phyloP scores from a whole-genome alignment of 2,113 vertebrate genomes.

The Muntiacus reevesi region DNA sequence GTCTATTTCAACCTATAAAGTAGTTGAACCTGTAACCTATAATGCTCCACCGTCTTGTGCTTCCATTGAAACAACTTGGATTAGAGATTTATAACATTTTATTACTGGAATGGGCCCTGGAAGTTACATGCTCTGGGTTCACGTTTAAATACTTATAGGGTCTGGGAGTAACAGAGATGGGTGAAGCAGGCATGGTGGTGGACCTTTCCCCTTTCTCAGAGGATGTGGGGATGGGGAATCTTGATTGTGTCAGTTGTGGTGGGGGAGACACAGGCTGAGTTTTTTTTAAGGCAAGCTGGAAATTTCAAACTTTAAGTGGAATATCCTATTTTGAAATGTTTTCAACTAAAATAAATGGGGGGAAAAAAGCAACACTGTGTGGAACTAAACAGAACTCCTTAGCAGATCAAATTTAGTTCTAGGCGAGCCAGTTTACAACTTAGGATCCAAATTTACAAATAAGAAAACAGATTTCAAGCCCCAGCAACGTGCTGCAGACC shows the following conservation, averaged over 20 bases:
- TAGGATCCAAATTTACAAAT: neutral
- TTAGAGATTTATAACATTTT: neutral
- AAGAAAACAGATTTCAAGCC: neutral
- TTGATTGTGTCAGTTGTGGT: neutral
- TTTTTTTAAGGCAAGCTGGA: conserved; percentile 5
- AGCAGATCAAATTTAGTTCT: neutral
- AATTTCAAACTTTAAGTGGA: neutral
- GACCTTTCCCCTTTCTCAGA: neutral
- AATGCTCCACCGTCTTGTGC: neutral
- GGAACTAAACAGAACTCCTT: neutral
- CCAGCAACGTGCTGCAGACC: neutral
- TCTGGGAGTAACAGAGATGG: neutral
- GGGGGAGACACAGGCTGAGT: neutral
- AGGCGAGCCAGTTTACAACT: neutral
- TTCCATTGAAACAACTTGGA: neutral
- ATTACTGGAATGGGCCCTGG: neutral
- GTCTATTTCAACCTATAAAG: neutral
- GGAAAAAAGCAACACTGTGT: neutral
- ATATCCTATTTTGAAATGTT: neutral
- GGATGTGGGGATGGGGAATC: neutral
- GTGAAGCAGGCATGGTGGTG: neutral
- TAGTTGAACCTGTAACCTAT: neutral
- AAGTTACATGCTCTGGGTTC: neutral
- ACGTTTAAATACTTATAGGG: neutral
- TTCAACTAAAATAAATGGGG: neutral